These are phyloP conservation scores for Grus americana DNA, from an alignment of 2,113 vertebrate genomes.

Conservation along the genomic window DNA sequence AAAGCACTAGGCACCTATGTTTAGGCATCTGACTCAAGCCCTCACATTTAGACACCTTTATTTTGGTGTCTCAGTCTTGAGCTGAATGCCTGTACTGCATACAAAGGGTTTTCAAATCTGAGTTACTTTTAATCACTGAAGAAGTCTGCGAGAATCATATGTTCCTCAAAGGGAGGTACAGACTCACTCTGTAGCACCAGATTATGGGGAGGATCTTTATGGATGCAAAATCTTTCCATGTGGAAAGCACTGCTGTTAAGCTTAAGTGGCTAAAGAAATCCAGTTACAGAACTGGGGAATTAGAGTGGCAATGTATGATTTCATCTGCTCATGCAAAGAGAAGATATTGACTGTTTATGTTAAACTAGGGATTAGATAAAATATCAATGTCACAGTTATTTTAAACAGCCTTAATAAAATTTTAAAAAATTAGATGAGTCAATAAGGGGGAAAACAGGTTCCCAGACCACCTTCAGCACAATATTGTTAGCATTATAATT, in stretches of 20 bases:
- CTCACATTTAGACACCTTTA: neutral
- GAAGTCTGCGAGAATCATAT: neutral
- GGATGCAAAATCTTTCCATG: neutral
- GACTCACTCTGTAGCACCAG: neutral
- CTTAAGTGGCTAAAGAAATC: neutral
- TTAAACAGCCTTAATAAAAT: neutral
- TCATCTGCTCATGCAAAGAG: neutral
- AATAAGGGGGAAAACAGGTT: neutral
- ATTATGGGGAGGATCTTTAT: neutral
- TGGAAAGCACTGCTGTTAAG: neutral
- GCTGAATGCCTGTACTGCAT: neutral
- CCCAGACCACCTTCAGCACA: neutral
- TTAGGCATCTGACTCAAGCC: neutral
- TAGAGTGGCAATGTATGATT: neutral
- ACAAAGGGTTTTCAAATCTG: neutral
- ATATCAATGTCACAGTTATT: neutral
- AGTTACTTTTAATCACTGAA: neutral
- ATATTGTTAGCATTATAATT: neutral
- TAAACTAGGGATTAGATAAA: neutral
- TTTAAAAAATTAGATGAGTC: neutral
- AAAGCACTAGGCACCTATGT: neutral
- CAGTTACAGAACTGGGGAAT: neutral
- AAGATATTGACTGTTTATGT: neutral
- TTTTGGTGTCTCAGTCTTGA: neutral
- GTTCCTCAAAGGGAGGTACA: neutral